These are phyloP conservation scores for Drosophila repleta DNA, from an alignment of 1,140 invertebrate genomes.

Conservation along the genomic window DNA sequence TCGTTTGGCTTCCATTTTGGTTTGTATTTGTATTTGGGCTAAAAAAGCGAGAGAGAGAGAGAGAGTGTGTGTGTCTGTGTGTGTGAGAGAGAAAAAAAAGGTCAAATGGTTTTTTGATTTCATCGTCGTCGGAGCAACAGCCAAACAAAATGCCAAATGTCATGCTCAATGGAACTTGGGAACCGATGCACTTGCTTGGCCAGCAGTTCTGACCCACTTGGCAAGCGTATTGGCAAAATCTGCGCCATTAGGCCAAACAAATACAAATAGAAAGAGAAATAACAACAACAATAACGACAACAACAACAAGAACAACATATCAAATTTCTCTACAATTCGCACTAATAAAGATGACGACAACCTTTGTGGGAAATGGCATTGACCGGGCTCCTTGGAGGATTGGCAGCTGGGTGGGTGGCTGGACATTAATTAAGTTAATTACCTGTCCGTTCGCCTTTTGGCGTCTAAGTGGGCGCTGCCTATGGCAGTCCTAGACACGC, in stretches of 20 bases:
- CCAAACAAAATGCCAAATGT: slow-evolving; percentile 61
- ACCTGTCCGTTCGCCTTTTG: slow-evolving; percentile 16
- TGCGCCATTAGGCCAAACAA: slow-evolving; percentile 23
- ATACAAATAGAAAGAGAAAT: neutral
- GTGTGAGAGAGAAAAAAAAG: slow-evolving; percentile 30
- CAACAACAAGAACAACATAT: neutral
- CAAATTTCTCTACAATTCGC: slow-evolving; percentile 22
- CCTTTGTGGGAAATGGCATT: slow-evolving; percentile 4
- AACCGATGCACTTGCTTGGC: slow-evolving; percentile 48
- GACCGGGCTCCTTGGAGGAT: slow-evolving; percentile 28
- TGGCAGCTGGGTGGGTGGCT: slow-evolving; percentile 31
- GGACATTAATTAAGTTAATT: slow-evolving; percentile 57
- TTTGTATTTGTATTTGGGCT: slow-evolving; percentile 14
- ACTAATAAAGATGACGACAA: slow-evolving; percentile 44
- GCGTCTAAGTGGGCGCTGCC: slow-evolving; percentile 9
- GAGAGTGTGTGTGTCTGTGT: neutral
- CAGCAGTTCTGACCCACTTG: slow-evolving; percentile 52
- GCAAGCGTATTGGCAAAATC: slow-evolving; percentile 25
- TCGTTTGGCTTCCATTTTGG: slow-evolving; percentile 30
- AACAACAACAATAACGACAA: no score
- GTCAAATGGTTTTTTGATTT: slow-evolving; percentile 52
- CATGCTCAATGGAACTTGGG: slow-evolving; percentile 47
- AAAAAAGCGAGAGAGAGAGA: neutral
- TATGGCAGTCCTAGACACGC: slow-evolving; percentile 42
- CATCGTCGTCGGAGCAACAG: slow-evolving; percentile 47